Conservation (phyloP, 1,140 invertebrate species). For the Temnothorax curvispinosus region DNA sequence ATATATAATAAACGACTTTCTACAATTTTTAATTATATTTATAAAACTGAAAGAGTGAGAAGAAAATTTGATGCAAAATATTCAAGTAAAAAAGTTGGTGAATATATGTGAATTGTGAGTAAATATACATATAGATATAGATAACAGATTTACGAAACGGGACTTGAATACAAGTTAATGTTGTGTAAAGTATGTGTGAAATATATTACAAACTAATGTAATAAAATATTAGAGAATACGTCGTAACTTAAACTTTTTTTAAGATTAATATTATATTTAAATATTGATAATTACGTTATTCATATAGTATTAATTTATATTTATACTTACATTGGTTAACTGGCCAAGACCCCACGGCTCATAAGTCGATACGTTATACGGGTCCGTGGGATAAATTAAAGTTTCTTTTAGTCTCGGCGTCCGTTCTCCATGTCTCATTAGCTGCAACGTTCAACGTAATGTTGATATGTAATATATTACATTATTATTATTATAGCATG, state of each 20-base stretch:
- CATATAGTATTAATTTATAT: conserved; percentile 45
- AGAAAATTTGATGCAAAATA: background rate
- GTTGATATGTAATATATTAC: background rate
- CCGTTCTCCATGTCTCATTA: conserved; percentile 87
- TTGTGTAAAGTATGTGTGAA: background rate
- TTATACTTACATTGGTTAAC: conserved; percentile 86
- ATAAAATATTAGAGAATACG: background rate
- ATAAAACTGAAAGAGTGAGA: no score
- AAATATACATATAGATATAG: background rate
- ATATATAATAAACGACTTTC: background rate
- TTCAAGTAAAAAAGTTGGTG: background rate
- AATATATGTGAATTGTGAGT: no score
- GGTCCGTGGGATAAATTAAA: conserved; percentile 82
- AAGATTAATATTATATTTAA: background rate
- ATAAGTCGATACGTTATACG: conserved; percentile 73
- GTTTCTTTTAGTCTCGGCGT: conserved; percentile 85
- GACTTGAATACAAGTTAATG: background rate
- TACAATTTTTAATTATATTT: background rate
- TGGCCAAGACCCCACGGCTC: conserved; percentile 85
- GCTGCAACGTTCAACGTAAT: conserved; percentile 70
- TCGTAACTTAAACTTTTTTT: background rate
- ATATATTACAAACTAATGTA: background rate
- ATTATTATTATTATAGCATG: conserved; percentile 5
- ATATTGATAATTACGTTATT: background rate
- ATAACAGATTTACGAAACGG: background rate